Conservation (phyloP, 2,888 invertebrate species). For the Rhopalosiphum nymphaeae region DNA sequence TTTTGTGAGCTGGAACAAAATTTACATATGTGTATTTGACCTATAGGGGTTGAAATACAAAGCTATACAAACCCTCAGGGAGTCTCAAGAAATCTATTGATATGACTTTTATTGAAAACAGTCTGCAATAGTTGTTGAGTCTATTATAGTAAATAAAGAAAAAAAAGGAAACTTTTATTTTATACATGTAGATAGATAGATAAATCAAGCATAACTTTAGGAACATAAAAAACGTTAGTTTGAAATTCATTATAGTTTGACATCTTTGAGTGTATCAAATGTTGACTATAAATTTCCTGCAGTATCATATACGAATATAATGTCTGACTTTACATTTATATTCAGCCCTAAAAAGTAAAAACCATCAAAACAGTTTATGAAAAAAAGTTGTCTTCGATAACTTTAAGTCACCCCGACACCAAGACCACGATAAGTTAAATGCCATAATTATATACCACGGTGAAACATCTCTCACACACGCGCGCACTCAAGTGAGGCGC, state of each 20-base stretch:
- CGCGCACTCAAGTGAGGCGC: not conserved
- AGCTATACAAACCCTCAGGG: too few species aligned
- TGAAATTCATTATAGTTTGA: not conserved
- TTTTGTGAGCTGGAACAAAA: too few species aligned
- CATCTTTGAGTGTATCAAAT: not conserved
- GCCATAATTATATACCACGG: not conserved
- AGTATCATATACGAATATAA: not conserved
- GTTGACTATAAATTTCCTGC: not conserved
- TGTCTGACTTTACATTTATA: not conserved
- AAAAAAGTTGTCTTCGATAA: not conserved
- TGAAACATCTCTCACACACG: not conserved
- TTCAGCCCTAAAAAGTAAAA: not conserved
- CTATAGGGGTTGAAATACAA: too few species aligned
- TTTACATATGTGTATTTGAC: too few species aligned
- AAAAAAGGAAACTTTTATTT: too few species aligned
- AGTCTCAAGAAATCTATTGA: too few species aligned
- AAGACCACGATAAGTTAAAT: not conserved
- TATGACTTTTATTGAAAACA: too few species aligned
- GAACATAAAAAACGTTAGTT: not conserved
- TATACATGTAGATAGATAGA: too few species aligned
- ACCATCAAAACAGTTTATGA: not conserved
- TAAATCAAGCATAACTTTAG: not conserved
- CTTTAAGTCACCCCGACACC: not conserved
- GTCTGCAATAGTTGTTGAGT: too few species aligned
- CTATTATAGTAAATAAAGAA: too few species aligned